Base-by-base conservation (phyloP, 1,140 invertebrate species). In the Meteorus sp. region DNA sequence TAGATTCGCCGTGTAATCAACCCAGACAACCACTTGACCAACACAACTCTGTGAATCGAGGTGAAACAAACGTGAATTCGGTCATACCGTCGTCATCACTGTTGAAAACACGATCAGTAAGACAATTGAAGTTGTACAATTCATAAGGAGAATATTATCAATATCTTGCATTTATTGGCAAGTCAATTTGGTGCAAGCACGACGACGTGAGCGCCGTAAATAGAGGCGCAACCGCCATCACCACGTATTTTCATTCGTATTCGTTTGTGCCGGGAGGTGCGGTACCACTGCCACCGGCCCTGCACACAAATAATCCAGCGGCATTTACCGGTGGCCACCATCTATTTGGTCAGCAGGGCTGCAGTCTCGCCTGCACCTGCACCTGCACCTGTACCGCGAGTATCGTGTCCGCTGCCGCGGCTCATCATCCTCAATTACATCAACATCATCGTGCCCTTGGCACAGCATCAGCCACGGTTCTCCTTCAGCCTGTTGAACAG, bases 191-290 rank as follows among this genome's bases (percentile, higher is more conserved):
- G 15, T 23, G 17, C 31, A 37, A 39, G 44, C 25, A 52, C 25
- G 31, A 53, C 13, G 54, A 52, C 50, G 61, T 70, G 53, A 61
- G 63, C 65, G 68, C 67, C 63, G 73, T 70, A 57, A 69, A 74
- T 67, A 66, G 67, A 70, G 66, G 68, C 48, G 51, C 61, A 29
- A 68, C 72, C 66, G 66, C 72, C 69, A 72, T 75, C 78, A 79
- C 77, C 73, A 79, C 78, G 78, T 80, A 78, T 77, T 80, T 79
- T 78, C 78, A 80, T 72, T 80, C 78, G 77, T 80, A 80, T 65
- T 77, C 77, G 69, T 77, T 79, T 58, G 74, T 78, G 71, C 78
- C 77, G 77, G 77, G 77, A 72, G 77, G 73, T 72, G 72, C 70
- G 74, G 71, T 73, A 72, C 70, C 72, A 69, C 69, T 73, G 70